Evolutionary conservation across 2,888 invertebrate species (phyloP), one percentile per base, ranked within the genome.

Genomic region (Eupithecia subumbrata): DNA sequence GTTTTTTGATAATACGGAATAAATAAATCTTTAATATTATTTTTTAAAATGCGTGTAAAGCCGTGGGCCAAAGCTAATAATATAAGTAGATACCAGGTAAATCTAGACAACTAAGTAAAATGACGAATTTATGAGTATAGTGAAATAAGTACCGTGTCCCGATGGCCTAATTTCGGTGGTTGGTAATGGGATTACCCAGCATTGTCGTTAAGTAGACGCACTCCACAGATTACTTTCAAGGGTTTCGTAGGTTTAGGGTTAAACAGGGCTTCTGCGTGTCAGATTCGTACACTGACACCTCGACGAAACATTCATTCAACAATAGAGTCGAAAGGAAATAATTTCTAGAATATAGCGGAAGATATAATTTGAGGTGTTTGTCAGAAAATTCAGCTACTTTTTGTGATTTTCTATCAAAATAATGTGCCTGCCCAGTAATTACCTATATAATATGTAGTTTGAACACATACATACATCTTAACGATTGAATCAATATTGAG

Each of bases 171-270:
- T 91, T 92, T 85, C 81, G 63, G 81, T 81, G 79, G 79, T 81
- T 79, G 69, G 82, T 93, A 94, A 94, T 92, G 85, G 88, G 93
- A 94, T 94, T 93, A 93, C 87, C 83, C 83, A 84, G 77, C 76
- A 77, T 80, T 82, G 78, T 79, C 79, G 79, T 73, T 82, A 81
- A 82, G 83, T 84, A 83, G 80, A 85, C 85, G 83, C 85, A 86
- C 87, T 86, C 87, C 70, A 83, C 89, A 93, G 93, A 92, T 94
- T 94, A 88, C 83, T 86, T 90, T 85, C 82, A 94, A 93, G 87
- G 94, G 94, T 91, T 94, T 94, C 94, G 86, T 88, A 82, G 87
- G 84, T 93, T 93, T 92, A 93, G 93, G 93, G 94, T 94, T 94
- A 90, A 92, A 86, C 74, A 72, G 70, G 82, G 82, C 79, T 82